Conservation (phyloP, 2,797 vertebrate species). For the Sitta carolinensis region DNA sequence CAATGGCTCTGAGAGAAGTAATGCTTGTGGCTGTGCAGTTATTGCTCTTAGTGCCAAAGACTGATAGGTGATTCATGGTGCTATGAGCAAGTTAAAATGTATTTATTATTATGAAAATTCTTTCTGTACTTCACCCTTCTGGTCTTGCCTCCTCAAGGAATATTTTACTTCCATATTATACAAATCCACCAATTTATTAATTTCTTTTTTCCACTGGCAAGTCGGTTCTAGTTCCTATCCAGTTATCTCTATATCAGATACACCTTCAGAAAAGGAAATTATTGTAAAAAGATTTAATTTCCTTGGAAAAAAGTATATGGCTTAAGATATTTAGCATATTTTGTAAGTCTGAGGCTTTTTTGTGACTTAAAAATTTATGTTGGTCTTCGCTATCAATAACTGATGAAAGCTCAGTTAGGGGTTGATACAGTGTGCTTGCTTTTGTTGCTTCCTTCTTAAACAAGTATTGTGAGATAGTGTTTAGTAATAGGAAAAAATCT, state of each 20-base stretch:
- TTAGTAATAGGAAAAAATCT: not conserved
- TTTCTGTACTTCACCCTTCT: not conserved
- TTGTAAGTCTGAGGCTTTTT: not conserved
- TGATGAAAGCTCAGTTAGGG: not conserved
- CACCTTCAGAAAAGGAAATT: not conserved
- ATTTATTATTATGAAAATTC: slow-evolving; percentile 19
- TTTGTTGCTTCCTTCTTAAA: not conserved
- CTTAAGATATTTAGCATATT: not conserved
- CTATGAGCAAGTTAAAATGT: not conserved
- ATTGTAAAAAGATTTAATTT: not conserved
- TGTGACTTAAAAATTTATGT: not conserved
- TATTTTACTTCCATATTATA: not conserved
- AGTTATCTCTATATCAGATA: not conserved
- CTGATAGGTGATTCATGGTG: slow-evolving; percentile 3
- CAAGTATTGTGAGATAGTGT: not conserved
- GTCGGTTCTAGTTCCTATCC: not conserved
- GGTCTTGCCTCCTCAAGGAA: not conserved
- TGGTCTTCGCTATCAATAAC: not conserved
- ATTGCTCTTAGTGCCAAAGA: not conserved
- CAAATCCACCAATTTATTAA: not conserved
- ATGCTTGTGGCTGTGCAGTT: not conserved
- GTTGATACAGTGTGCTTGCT: not conserved
- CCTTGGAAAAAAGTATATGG: not conserved
- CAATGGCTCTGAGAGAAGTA: slow-evolving; percentile 3
- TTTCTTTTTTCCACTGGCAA: not conserved